Base-by-base conservation (phyloP, 2,113 vertebrate species). In the Pheucticus melanocephalus region DNA sequence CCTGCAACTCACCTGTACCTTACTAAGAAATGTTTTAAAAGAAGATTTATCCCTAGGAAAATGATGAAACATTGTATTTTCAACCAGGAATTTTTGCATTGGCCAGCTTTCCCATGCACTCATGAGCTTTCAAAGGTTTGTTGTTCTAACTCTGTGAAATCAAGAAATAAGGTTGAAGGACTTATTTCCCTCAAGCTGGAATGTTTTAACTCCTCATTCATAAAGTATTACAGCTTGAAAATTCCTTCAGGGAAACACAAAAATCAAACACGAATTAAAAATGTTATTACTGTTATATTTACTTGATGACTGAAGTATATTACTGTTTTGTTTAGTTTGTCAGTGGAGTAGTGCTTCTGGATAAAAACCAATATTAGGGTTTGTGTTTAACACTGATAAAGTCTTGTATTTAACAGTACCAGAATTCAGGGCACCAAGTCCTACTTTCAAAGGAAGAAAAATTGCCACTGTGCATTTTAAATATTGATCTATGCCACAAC, bases 401-500 rank as follows among this genome's bases (percentile, higher is more conserved):
- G 45, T 71, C 85, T 66, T 31, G 48, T 11, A 84, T 95, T 96
- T 95, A 96, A 82, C 87, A 94, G 84, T 94, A 91, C 47, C 84
- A 90, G 66, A 97, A 97, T 94, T 73, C 83, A 94, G 64, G 39
- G 24, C 54, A 82, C 23, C 65, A 84, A 87, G 72, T 75, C 22
- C 31, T 56, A 28, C 40, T 96, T 97, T 93, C 37, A 81, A 61
- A 72, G 50, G 51, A 94, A 93, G 56, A 95, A 96, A 90, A 93
- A 82, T 73, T 59, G 61, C 71, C 37, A 33, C 54, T 77, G 33
- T 72, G 37, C 15, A 63, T 96, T 98, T 97, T 87, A 97, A 97
- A 95, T 97, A 97, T 94, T 97, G 96, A 96, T 97, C 96, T 96
- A 94, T 96, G 47, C 24, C 51, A 79, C 47, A 92, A 79, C 51